Evolutionary conservation across 2,113 vertebrate species (phyloP).

Genomic region (Sardina pilchardus): DNA sequence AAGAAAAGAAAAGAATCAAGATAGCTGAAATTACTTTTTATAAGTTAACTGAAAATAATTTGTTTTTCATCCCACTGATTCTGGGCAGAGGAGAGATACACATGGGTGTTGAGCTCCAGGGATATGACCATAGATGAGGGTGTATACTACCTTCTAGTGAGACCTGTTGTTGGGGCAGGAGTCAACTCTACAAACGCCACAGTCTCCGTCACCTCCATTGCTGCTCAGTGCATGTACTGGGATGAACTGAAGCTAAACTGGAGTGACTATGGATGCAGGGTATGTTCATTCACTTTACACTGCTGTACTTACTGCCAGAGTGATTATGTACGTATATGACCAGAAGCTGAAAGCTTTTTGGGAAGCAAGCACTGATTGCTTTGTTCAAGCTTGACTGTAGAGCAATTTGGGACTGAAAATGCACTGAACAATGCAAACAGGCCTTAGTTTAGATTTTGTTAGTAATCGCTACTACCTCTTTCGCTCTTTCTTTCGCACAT

Average conservation of each 20-base stretch:
- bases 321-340: background rate
- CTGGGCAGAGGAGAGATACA: constrained; percentile 75
- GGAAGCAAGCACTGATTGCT: too few species aligned
- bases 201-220: constrained; percentile 77
- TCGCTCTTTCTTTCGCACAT: background rate
- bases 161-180: constrained; percentile 69
- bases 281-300: constrained; percentile 59
- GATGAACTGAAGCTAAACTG: constrained; percentile 76
- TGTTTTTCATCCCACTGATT: constrained; percentile 28
- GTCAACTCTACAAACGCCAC: constrained; percentile 66
- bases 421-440: background rate
- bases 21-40: too few species aligned
- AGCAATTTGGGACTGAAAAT: too few species aligned
- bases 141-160: constrained; percentile 80
- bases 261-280: constrained; percentile 84
- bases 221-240: constrained; percentile 89
- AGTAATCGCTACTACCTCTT: background rate
- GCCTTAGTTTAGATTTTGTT: too few species aligned
- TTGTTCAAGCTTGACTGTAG: too few species aligned
- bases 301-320: background rate
- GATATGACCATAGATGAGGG: constrained; percentile 76
- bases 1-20: too few species aligned
- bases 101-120: constrained; percentile 83
- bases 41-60: background rate
- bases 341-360: background rate